These are phyloP conservation scores for Nomada fabriciana DNA, from an alignment of 2,888 invertebrate species.

Conservation along the genomic window DNA sequence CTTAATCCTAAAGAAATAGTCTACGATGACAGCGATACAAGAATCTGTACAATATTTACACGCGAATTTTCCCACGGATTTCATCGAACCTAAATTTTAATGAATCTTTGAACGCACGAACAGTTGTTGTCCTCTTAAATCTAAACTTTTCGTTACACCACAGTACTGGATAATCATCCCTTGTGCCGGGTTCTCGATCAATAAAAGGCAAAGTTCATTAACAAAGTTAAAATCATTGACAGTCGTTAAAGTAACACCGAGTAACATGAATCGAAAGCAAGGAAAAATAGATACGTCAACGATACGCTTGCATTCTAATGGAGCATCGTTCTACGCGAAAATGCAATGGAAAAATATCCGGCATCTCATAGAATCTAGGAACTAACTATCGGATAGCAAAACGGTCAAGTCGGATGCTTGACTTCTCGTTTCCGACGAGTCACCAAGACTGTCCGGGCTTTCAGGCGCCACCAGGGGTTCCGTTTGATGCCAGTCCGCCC, in stretches of 20 bases:
- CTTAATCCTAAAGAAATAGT: constrained; percentile 38
- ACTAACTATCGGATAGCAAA: constrained; percentile 72
- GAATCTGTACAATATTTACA: constrained; percentile 64
- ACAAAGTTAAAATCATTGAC: no score
- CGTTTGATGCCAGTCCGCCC: constrained; percentile 56
- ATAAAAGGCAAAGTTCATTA: no score
- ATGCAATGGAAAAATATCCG: not conserved
- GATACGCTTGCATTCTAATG: not conserved
- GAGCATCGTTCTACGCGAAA: not conserved
- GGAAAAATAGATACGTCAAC: not conserved
- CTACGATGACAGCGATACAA: constrained; percentile 48
- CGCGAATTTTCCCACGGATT: constrained; percentile 1
- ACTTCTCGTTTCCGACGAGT: constrained; percentile 59
- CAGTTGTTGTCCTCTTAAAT: no score
- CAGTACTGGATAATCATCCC: no score
- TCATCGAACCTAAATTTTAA: not conserved
- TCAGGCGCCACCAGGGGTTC: constrained; percentile 66
- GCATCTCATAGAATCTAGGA: not conserved
- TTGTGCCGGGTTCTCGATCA: no score
- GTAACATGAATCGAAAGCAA: not conserved
- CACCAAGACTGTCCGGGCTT: constrained; percentile 66
- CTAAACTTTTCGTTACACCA: no score
- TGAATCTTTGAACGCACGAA: no score
- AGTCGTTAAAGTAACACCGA: not conserved
- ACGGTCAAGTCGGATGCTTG: constrained; percentile 69